Evolutionary conservation across 2,888 invertebrate genomes (phyloP), one percentile per base, ranked within the genome.

Genomic region (Diaphora mendica): DNA sequence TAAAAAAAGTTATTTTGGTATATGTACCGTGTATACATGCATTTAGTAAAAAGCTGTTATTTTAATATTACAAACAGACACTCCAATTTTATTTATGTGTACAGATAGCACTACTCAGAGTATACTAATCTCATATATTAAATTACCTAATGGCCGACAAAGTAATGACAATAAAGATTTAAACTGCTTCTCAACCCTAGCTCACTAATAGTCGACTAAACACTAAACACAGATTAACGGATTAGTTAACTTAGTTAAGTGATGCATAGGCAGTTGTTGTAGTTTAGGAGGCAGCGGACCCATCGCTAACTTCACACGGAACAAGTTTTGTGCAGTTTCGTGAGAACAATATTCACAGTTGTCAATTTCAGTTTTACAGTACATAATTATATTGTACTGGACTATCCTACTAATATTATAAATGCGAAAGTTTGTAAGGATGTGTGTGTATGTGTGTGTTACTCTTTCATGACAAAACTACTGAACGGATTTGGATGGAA

Each of bases 141-240:
- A 83, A 83, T 83, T 79, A 83, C 74, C 48, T 83, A 83, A 81
- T 73, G 79, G 81, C 59, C 64, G 35, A 71, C 68, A 70, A 68
- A 70, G 77, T 59, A 70, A 72, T 77, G 77, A 79, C 82, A 71
- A 79, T 80, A 79, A 83, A 84, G 79, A 79, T 82, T 84, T 83
- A 73, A 81, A 82, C 78, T 73, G 73, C 51, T 44, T 62, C 55
- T 64, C 66, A 80, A 80, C 83, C 80, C 84, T 75, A 83, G 79
- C 83, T 85, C 79, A 86, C 81, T 88, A 87, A 87, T 86, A 87
- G 86, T 82, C 89, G 86, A 87, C 87, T 86, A 86, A 87, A 87
- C 88, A 87, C 87, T 86, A 86, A 87, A 87, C 88, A 87, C 86
- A 87, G 88, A 87, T 90, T 88, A 90, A 82, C 82, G 84, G 86